Base-by-base conservation (phyloP, 2,797 vertebrate species). In the Presbytis comata region DNA sequence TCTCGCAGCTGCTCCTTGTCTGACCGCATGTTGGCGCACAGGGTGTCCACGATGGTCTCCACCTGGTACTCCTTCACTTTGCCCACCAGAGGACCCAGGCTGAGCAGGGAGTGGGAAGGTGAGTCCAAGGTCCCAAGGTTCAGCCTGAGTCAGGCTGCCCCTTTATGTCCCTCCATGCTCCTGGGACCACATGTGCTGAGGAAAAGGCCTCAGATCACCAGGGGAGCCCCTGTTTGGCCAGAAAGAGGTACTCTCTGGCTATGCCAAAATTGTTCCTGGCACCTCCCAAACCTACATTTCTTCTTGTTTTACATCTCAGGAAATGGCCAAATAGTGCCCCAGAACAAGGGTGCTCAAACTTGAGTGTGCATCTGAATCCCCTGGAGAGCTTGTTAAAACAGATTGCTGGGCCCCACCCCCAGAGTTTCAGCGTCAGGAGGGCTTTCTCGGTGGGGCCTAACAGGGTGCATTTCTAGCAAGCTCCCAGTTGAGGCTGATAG, bases 21-120 rank as follows among this genome's bases (percentile, higher is more conserved):
- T 0, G 99, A 99, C 48, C 99, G 97, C 99, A 99, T 99, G 99
- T 99, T 99, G 1, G 99, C 99, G 22, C 99, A 99, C 30, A 99
- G 99, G 0, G 99, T 99, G 3, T 99, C 99, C 99, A 99, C 99
- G 24, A 99, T 99, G 6, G 98, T 99, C 98, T 99, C 99, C 97
- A 99, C 99, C 98, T 99, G 99, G 98, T 99, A 99, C 96, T 99
- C 99, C 98, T 99, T 99, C 98, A 99, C 99, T 67, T 99, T 99
- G 93, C 99, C 99, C 98, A 99, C 99, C 98, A 99, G 98, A 0
- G 99, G 99, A 6, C 99, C 99, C 98, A 99, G 98, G 93, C 99
- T 99, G 97, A 0, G 21, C 50, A 85, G 50, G 28, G 67, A 21
- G 91, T 57, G 8, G 24, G 8, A n/a, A 89, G 39, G 30, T 26